A percentile compares a stretch with the other conserved stretches of the same genome.
Conservation (phyloP, 2,797 vertebrate genomes). For the Petrocephalus schoutedeni region DNA sequence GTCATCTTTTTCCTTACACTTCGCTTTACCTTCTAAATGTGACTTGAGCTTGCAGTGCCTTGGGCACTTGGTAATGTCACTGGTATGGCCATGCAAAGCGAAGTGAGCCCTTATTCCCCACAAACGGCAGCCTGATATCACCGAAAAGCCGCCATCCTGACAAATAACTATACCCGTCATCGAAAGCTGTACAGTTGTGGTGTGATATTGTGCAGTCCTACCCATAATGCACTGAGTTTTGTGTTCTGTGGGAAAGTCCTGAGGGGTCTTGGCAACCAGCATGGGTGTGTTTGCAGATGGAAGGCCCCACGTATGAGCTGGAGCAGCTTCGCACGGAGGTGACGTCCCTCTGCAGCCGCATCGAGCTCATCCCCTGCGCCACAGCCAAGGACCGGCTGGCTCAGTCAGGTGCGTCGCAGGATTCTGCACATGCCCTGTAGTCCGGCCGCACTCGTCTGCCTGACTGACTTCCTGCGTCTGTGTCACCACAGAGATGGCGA, state of each 20-base stretch:
- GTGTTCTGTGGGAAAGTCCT: not conserved
- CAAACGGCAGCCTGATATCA: no score
- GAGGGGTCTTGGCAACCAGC: not conserved
- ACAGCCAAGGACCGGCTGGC: slow-evolving; percentile 80
- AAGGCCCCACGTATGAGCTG: slow-evolving; percentile 76
- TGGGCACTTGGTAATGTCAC: not conserved
- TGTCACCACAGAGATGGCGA: slow-evolving; percentile 80
- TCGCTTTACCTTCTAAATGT: not conserved
- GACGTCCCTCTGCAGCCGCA: slow-evolving; percentile 80
- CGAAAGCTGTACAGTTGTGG: no score
- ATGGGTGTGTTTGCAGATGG: slow-evolving; percentile 58
- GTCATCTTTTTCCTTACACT: not conserved
- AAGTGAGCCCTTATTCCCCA: no score
- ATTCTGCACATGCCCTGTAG: not conserved
- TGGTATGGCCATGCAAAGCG: not conserved
- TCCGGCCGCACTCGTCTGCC: not conserved
- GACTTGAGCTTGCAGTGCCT: not conserved
- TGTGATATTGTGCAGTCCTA: not conserved
- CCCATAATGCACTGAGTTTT: not conserved
- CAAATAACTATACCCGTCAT: no score
- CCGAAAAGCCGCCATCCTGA: no score
- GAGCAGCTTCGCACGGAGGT: slow-evolving; percentile 79
- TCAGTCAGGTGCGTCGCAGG: slow-evolving; percentile 72
- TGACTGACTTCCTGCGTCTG: not conserved
- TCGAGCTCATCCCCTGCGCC: slow-evolving; percentile 82